Evolutionary conservation across 2,797 vertebrate species (phyloP), one percentile per base, ranked within the genome.

Genomic region (Steatocranus sp.): DNA sequence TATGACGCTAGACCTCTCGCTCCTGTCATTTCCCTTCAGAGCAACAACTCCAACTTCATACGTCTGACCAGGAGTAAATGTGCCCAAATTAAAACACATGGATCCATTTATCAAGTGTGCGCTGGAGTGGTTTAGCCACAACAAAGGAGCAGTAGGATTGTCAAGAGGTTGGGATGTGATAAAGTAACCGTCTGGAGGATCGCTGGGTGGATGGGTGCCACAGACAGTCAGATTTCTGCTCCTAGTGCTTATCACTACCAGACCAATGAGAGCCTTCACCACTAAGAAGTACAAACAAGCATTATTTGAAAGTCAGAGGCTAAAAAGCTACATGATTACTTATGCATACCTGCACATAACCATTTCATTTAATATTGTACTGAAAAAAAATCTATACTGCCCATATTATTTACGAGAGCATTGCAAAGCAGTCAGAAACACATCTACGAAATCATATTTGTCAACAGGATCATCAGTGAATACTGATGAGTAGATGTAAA

Each of bases 41-140:
- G 94, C 94, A 82, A 95, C 94, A 54, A 98, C 94, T 54, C 91
- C 93, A 76, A 97, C 92, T 82, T 96, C 92, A 88, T 98, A 98
- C 11, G 94, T 91, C 91, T 96, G 96, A 83, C 97, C 97, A 63
- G 97, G 96, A 77, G 91, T 91, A 84, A 97, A 94, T 53, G 84
- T 46, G 81, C 92, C 94, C 90, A 97, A 17, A 63, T 94, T 91
- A 76, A 96, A 87, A 85, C 94, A 96, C 74, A 95, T 87, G 56
- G 92, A 94, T 80, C 91, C 75, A 34, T 93, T 96, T 78, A 93
- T 83, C 90, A 94, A 93, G 88, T 94, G 86, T 41, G 73, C 77
- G 84, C 75, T 87, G 66, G 90, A 87, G 58, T 76, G 63, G 51
- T 92, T 92, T 80, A 96, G 77, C 90, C 95, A 93, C 85, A 95